A percentile compares a stretch with the other conserved stretches of the same genome.
Evolutionary conservation across 1,140 invertebrate species (phyloP).

Genomic region (Papilio polytes): DNA sequence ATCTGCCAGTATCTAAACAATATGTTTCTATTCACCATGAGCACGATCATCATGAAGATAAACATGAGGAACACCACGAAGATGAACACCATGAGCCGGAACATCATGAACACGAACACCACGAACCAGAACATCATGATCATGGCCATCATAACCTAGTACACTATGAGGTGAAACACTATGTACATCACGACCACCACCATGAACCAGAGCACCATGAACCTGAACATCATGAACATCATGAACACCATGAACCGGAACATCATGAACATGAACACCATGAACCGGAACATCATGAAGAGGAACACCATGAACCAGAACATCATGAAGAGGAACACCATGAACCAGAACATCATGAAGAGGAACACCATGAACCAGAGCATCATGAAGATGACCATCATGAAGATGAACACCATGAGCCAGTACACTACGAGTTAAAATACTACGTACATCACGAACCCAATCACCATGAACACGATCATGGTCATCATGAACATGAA

Average conservation of each 20-base stretch:
- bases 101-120: slow-evolving; percentile 28
- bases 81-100: slow-evolving; percentile 18
- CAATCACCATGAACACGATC: neutral
- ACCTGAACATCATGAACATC: slow-evolving; percentile 31
- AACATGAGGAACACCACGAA: slow-evolving; percentile 37
- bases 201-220: slow-evolving; percentile 3
- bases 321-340: slow-evolving; percentile 28
- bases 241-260: slow-evolving; percentile 17
- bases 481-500: slow-evolving; percentile 32
- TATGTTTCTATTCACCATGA: slow-evolving; percentile 14
- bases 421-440: slow-evolving; percentile 9
- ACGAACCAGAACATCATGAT: slow-evolving; percentile 28
- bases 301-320: slow-evolving; percentile 19
- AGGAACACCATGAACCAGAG: slow-evolving; percentile 29
- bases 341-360: slow-evolving; percentile 30
- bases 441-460: slow-evolving; percentile 4
- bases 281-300: slow-evolving; percentile 29
- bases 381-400: slow-evolving; percentile 37
- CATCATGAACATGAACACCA: slow-evolving; percentile 29
- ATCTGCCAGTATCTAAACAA: neutral
- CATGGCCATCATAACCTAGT: neutral
- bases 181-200: slow-evolving; percentile 21
- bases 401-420: slow-evolving; percentile 16
- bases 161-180: slow-evolving; percentile 25
- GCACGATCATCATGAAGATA: slow-evolving; percentile 33